Base-by-base conservation (phyloP, 1,140 invertebrate genomes). In the Lysiphlebus fabarum region DNA sequence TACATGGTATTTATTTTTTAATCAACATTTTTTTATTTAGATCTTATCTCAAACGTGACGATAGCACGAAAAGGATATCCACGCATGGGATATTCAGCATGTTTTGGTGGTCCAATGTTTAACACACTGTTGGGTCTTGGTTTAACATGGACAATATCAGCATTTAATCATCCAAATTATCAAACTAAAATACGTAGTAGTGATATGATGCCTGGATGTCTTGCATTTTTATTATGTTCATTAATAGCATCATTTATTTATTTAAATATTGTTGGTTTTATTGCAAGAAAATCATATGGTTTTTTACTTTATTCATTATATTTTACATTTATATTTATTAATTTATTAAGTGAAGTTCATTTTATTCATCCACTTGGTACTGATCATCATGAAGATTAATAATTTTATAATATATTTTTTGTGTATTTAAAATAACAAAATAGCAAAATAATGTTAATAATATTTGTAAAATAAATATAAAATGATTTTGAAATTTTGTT, bases 31-130 rank as follows among this genome's bases (percentile, higher is more conserved):
- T 17, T 37, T 37, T 71, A n/a, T 78, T 33, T 65, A 86, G 87
- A 90, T 82, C 76, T 87, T 14, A 83, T 89, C 63, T 81, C 88
- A 5, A 86, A 90, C 66, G 71, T 84, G 2, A 70, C 83, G 12
- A 83, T 88, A 67, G 86, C 88, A 4, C 76, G 78, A 56, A 82
- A 82, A 67, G 87, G 87, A 5, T 86, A 81, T 70, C 83, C 87
- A 0, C 75, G 84, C 58, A 89, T 88, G 84, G 88, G 84, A 4
- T 85, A 87, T 62, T 82, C 85, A 4, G 88, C 87, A 3, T 88
- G 86, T 60, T 87, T 87, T 68, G 88, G 87, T 36, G 87, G 86
- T 41, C 87, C 87, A 8, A 75, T 89, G 59, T 85, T 90, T 67
- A 89, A 86, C 80, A 85, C 78, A 8, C 70, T 79, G 2, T n/a